phyloP scores from a whole-genome alignment of 2,113 vertebrate genomes.

The Prionailurus bengalensis region DNA sequence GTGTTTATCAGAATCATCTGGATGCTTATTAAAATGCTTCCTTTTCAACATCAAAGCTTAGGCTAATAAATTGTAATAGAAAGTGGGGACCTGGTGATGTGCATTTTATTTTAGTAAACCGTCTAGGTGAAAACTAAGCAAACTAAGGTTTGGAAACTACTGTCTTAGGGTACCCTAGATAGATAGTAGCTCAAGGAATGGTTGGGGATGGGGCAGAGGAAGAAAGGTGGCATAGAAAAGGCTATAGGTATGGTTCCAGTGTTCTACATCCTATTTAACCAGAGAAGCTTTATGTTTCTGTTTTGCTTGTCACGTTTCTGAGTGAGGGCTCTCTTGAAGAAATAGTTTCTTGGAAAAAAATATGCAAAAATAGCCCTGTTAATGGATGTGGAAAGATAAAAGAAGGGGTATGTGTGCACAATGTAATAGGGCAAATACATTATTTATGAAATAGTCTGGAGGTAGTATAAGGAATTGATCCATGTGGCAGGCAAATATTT shows the following conservation, averaged over 20 bases:
- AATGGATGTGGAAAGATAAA: background rate
- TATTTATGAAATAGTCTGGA: conserved; percentile 26
- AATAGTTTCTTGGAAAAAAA: background rate
- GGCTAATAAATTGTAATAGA: background rate
- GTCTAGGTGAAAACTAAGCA: background rate
- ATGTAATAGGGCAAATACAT: background rate
- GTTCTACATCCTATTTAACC: background rate
- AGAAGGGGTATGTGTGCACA: background rate
- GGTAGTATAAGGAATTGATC: background rate
- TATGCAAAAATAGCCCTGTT: background rate
- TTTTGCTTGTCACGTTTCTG: background rate
- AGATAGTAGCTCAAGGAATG: background rate
- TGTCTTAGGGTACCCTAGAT: background rate
- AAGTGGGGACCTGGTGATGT: background rate
- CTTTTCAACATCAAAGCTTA: background rate
- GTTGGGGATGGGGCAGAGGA: background rate
- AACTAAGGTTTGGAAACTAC: conserved; percentile 1
- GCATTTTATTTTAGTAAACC: conserved; percentile 31
- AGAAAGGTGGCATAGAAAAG: background rate
- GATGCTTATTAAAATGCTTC: background rate
- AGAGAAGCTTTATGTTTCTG: background rate
- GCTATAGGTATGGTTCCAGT: background rate
- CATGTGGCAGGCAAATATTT: background rate
- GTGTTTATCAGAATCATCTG: background rate
- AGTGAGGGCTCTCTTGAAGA: background rate